phyloP scores from a whole-genome alignment of 2,797 vertebrate species.

The Silurus lanzhouensis region DNA sequence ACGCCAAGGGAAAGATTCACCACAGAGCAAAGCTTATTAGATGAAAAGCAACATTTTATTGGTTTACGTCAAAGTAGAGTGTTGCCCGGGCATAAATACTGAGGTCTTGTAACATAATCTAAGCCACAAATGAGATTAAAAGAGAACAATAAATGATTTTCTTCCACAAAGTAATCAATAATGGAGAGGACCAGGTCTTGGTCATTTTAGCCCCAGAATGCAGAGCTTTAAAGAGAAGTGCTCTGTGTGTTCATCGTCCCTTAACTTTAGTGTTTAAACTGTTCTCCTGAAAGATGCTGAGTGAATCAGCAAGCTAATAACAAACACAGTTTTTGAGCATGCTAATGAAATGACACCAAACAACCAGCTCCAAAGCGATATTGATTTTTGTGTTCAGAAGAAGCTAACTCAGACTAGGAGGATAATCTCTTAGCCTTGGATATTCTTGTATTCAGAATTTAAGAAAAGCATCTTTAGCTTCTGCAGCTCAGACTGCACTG shows the following conservation, averaged over 20 bases:
- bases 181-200: background rate
- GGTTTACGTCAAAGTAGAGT: background rate
- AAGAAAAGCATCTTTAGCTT: background rate
- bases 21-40: no score
- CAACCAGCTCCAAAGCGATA: background rate
- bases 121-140: background rate
- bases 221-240: background rate
- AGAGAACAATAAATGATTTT: background rate
- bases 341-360: background rate
- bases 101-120: slow-evolving; percentile 2
- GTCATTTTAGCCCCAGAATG: background rate
- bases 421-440: background rate
- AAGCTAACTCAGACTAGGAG: background rate
- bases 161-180: background rate
- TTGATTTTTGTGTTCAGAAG: slow-evolving; percentile 1
- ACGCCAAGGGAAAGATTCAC: background rate
- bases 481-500: slow-evolving; percentile 21
- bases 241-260: background rate
- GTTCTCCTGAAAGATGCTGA: background rate
- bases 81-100: background rate
- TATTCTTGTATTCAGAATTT: background rate
- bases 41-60: background rate
- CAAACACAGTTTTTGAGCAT: background rate
- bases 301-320: background rate
- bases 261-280: background rate